Conservation (phyloP, 2,113 vertebrate species). For the Sinocyclocheilus grahami region DNA sequence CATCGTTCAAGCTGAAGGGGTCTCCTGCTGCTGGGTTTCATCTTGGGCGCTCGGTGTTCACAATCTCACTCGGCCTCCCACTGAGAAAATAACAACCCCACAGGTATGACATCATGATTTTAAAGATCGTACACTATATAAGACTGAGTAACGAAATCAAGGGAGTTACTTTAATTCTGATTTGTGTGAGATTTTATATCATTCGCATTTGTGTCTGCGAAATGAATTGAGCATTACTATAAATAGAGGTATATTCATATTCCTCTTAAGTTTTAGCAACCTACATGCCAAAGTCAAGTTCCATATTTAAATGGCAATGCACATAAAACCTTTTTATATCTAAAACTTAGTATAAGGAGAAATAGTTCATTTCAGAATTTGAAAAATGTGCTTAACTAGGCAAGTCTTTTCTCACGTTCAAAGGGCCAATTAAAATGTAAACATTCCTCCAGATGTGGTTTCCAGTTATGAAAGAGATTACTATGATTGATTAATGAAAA, state of each 20-base stretch:
- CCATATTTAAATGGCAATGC: not conserved
- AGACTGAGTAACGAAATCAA: not conserved
- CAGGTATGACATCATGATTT: conserved; percentile 71
- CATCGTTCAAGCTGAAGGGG: conserved; percentile 25
- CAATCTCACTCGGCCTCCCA: conserved; percentile 7
- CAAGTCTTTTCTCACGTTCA: not conserved
- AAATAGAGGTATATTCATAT: too few species aligned
- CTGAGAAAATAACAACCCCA: conserved; percentile 21
- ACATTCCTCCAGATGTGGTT: not conserved
- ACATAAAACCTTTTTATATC: too few species aligned
- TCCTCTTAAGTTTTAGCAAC: not conserved
- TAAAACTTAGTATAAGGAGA: not conserved
- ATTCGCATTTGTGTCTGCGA: not conserved
- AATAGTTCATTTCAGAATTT: not conserved
- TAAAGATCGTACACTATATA: not conserved
- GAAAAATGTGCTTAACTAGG: not conserved
- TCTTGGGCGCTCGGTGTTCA: conserved; percentile 61
- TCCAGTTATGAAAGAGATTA: not conserved
- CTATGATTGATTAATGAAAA: not conserved
- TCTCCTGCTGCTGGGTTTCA: conserved; percentile 57
- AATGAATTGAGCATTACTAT: not conserved
- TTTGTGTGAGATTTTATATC: not conserved
- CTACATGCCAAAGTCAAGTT: not conserved
- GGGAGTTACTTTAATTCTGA: not conserved
- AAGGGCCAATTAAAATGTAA: not conserved